Conservation (phyloP, 2,797 vertebrate species). For the Amphiprion clarkii region DNA sequence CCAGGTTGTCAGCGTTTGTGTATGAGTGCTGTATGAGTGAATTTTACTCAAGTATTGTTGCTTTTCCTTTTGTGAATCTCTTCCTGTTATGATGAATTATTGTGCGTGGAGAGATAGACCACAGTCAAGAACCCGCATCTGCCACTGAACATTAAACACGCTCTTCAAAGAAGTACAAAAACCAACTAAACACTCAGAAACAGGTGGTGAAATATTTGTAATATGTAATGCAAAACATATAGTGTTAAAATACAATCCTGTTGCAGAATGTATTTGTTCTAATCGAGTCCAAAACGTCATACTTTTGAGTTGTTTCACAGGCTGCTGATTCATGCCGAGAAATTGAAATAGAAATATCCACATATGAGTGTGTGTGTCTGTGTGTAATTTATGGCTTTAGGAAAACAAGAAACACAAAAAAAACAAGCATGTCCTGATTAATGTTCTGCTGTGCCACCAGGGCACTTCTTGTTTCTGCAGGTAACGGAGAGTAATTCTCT, state of each 20-base stretch:
- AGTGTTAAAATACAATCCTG: conserved; percentile 4
- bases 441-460: conserved; percentile 70
- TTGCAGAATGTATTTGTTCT: conserved; percentile 12
- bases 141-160: no score
- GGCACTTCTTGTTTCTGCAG: conserved; percentile 89
- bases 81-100: neutral
- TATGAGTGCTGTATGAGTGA: neutral
- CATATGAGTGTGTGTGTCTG: no score
- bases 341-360: neutral
- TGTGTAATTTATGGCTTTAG: neutral
- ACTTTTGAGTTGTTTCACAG: neutral
- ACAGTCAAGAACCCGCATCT: no score
- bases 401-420: neutral
- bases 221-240: no score
- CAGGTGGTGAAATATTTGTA: no score
- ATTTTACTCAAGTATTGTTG: conserved; percentile 6
- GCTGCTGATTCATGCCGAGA: neutral
- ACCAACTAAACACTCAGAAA: no score
- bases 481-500: conserved; percentile 74
- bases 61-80: neutral
- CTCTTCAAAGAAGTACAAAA: no score
- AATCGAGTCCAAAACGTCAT: neutral
- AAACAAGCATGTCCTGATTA: neutral
- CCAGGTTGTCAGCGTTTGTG: conserved; percentile 79
- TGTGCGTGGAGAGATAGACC: no score